Evolutionary conservation across 2,888 invertebrate species (phyloP), one percentile per base, ranked within the genome.

Genomic region (Fragum whitleyi): DNA sequence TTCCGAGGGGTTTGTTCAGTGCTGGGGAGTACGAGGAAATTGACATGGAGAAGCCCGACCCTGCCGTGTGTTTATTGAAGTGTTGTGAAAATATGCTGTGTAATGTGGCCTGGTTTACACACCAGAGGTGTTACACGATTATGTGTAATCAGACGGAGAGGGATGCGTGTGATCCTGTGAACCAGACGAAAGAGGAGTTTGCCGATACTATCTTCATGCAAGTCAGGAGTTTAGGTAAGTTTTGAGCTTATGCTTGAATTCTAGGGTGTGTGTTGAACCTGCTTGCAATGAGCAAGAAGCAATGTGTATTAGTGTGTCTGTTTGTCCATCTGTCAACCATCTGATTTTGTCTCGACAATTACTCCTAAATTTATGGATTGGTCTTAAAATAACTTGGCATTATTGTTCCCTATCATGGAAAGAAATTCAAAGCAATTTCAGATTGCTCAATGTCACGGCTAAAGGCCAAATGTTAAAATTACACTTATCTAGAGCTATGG

Each of bases 61-160:
- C 47, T 0, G 81, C 84, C 0, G 32, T 61, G 21, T 85, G 84
- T 39, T 39, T 85, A 0, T 21, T 81, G 9, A 81, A 81, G 23
- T 85, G 84, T 57, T 85, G 84, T 57, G 74, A 71, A 3, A 81
- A 77, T 23, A 57, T 69, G 5, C 55, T 79, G 55, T 85, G 84
- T 77, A 85, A 85, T 57, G 62, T 85, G 14, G 84, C 84, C 5
- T 85, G 81, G 81, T 85, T 71, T 28, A 81, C 84, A 7, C 73
- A 72, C 16, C 36, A 69, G 5, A 71, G 71, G 29, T 85, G 84
- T 57, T 85, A 70, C 62, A 76, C 69, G 0, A 85, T 85, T 1
- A 77, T 80, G 61, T 85, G 84, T 72, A 57, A 71, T 29, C 55
- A 51, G 9, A 55, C 32, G 6, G 55, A 74, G 26, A 23, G 19